phyloP scores from a whole-genome alignment of 2,113 vertebrate species.

The Tichodroma muraria region DNA sequence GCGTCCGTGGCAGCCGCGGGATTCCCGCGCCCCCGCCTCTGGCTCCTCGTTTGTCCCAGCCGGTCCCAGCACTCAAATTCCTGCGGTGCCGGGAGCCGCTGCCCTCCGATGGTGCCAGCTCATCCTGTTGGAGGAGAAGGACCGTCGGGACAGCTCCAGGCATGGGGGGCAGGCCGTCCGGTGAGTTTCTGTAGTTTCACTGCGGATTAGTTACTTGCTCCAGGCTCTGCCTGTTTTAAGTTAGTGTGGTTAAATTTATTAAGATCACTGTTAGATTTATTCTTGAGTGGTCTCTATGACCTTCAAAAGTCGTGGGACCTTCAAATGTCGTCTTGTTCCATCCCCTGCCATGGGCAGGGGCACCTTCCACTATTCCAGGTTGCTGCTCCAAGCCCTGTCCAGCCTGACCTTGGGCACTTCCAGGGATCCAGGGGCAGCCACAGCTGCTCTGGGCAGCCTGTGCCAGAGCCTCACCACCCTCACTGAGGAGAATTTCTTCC shows the following conservation, averaged over 20 bases:
- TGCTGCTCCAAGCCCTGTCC: not conserved
- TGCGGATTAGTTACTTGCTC: rapidly evolving
- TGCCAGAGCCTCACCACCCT: not conserved
- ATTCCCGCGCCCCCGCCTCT: no score
- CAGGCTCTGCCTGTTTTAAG: no score
- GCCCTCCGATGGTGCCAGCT: no score
- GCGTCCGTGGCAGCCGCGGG: not conserved
- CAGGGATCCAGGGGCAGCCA: no score
- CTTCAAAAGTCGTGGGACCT: no score
- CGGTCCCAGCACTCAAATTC: no score
- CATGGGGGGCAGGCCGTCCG: rapidly evolving
- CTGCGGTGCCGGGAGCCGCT: not conserved
- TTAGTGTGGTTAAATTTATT: no score
- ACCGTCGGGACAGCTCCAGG: rapidly evolving
- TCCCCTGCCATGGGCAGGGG: rapidly evolving
- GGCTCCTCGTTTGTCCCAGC: not conserved
- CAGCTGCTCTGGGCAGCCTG: rapidly evolving
- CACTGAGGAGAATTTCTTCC: not conserved
- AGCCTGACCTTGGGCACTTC: rapidly evolving
- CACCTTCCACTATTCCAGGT: rapidly evolving
- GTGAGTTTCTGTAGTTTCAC: not conserved
- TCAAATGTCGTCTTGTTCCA: rapidly evolving
- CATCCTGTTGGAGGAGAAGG: not conserved
- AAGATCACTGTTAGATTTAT: not conserved
- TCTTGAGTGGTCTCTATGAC: no score